Evolutionary conservation across 2,888 invertebrate genomes (phyloP).

Genomic region (Poecilus cupreus): DNA sequence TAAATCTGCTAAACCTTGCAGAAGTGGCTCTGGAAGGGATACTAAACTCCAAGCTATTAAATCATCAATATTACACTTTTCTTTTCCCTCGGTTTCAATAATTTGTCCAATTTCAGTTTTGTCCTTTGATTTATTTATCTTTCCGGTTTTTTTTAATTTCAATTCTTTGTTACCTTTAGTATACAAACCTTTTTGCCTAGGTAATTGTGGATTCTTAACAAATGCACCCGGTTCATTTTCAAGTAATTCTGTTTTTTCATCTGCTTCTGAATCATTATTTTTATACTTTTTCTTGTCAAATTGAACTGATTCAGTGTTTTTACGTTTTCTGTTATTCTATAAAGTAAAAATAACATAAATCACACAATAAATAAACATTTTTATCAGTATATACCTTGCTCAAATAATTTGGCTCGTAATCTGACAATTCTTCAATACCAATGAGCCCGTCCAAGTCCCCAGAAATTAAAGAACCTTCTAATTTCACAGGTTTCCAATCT

Average conservation of each 20-base stretch:
- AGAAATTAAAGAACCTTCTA: constrained; percentile 76
- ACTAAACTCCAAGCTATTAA: constrained; percentile 80
- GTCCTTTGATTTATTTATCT: constrained; percentile 55
- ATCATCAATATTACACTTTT: constrained; percentile 69
- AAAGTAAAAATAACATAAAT: constrained; percentile 13
- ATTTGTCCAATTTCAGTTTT: constrained; percentile 54
- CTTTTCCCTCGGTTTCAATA: constrained; percentile 66
- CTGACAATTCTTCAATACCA: constrained; percentile 85
- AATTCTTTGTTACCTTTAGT: constrained; percentile 55
- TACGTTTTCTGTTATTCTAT: constrained; percentile 59
- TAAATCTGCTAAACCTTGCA: constrained; percentile 84
- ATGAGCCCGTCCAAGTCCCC: constrained; percentile 80
- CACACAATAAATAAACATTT: neutral
- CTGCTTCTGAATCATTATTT: neutral
- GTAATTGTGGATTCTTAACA: constrained; percentile 50
- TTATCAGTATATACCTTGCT: constrained; percentile 43
- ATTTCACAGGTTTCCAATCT: constrained; percentile 80
- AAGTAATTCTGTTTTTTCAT: constrained; percentile 58
- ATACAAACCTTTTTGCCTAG: neutral
- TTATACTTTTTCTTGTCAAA: constrained; percentile 20
- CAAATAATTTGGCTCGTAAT: constrained; percentile 77
- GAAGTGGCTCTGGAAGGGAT: constrained; percentile 81
- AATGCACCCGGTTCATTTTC: constrained; percentile 61
- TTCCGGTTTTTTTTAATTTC: constrained; percentile 54
- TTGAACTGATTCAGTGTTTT: constrained; percentile 44